Base-by-base conservation (phyloP, 2,113 vertebrate species). In the Motacilla tschutschensis region DNA sequence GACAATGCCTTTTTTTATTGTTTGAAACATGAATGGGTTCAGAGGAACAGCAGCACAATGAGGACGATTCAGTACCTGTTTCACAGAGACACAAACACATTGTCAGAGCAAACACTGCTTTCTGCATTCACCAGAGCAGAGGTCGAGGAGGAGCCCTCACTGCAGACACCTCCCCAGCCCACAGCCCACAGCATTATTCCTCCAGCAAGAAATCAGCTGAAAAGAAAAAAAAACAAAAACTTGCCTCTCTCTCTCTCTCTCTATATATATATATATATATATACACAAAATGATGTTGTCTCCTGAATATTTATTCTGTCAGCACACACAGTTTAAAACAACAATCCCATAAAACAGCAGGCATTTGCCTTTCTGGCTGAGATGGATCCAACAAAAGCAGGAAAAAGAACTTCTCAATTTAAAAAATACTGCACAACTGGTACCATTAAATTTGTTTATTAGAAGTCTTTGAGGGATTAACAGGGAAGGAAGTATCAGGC, bases 1-100 rank as follows among this genome's bases (percentile, higher is more conserved):
- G 41, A 82, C 78, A 91, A 88, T 64, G 75, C 29, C 29, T 72
- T 69, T 78, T 86, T 88, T 86, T 51, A 38, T 79, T 85, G 64
- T 66, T 13, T 74, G 79, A 84, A 82, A 67, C 64, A 63, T 64
- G 72, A 94, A 90, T 62, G 78, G 82, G 38, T 84, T 74, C 48
- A 50, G 53, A 77, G 64, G 76, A 79, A 31, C 26, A 77, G 75
- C 80, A 82, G 62, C 88, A 93, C 90, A 88, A 88, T 53, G 72
- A 53, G 73, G 38, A 85, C 69, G 2, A 87, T 83, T 92, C 90
- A 87, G 60, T 5, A 53, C 79, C 48, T 83, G 83, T 79, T 87
- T 71, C 79, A 60, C 0, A 66, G 29, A 21, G 41, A 51, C 79
- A 89, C 71, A 79, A 92, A 66, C 11, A 76, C 57, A 47, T 10